Percentiles rank a stretch among this genome's conserved stretches.
Evolutionary conservation across 2,888 invertebrate genomes (phyloP).

Genomic region (Cosmopolites sordidus): DNA sequence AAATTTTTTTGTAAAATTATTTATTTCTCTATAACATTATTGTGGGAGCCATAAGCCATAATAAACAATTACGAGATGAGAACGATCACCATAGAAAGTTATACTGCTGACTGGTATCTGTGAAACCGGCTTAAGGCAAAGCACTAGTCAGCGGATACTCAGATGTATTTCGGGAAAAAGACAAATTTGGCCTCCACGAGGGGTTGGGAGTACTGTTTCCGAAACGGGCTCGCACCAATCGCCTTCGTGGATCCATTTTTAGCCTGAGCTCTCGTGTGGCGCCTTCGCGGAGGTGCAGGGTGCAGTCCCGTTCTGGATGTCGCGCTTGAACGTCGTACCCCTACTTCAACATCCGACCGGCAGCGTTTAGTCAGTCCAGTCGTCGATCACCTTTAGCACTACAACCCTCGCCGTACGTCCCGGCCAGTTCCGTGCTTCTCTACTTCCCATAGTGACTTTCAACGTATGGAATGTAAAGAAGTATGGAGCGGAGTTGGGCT

Average conservation of each 20-base stretch:
- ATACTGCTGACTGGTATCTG: no score
- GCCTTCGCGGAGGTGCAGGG: conserved; percentile 21
- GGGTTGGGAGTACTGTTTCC: conserved; percentile 41
- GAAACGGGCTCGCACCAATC: conserved; percentile 41
- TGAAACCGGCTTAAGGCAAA: no score
- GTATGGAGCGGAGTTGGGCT: conserved; percentile 67
- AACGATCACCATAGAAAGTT: no score
- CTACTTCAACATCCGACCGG: neutral
- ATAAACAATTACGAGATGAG: no score
- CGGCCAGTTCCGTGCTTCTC: conserved; percentile 85
- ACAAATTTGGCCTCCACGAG: conserved; percentile 69
- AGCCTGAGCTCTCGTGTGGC: conserved; percentile 37
- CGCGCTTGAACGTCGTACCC: neutral
- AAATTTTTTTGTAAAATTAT: no score
- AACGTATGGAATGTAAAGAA: conserved; percentile 97
- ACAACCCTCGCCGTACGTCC: neutral
- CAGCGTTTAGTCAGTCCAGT: neutral
- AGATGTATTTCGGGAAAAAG: conserved; percentile 71
- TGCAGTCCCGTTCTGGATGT: conserved; percentile 24
- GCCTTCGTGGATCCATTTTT: conserved; percentile 49
- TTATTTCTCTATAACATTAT: no score
- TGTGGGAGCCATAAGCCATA: no score
- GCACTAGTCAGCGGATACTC: conserved; percentile 28
- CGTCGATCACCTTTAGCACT: neutral
- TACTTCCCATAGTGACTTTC: conserved; percentile 85